Evolutionary conservation across 1,140 invertebrate species (phyloP), one percentile per base, ranked within the genome.

Genomic region (Littorina saxatilis): DNA sequence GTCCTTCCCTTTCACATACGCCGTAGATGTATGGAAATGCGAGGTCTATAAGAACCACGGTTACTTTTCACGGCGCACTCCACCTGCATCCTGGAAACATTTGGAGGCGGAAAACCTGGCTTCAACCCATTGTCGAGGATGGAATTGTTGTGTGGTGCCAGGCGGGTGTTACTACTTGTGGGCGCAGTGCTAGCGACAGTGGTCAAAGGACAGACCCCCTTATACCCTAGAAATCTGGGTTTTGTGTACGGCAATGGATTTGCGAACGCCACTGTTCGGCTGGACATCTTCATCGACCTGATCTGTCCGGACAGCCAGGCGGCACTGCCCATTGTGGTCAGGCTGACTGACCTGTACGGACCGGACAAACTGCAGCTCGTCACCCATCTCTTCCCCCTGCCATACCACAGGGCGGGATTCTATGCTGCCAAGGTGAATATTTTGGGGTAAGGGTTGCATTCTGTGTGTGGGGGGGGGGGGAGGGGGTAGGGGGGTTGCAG

Each of bases 381-480:
- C 1, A 79, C 82, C 4, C 84, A 87, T 75, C 47, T 87, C 15
- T 89, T 89, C 58, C 88, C 88, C 1, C 81, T 89, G 52, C 88
- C 88, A 1, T 89, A 88, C 63, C 88, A 89, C 78, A 83, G 83
- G 27, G 29, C 32, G 70, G 37, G 39, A 4, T 40, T 73, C 37
- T 37, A 35, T 35, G 23, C 39, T 35, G 23, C 23, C 27, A 73
- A 37, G 23, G 37, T 29, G 7, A n/a, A n/a, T n/a, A n/a, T n/a
- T n/a, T n/a, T n/a, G n/a, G n/a, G n/a, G n/a, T n/a, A n/a, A n/a
- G n/a, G n/a, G n/a, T n/a, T n/a, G n/a, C n/a, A n/a, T n/a, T n/a
- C n/a, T n/a, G n/a, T n/a, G n/a, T n/a, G n/a, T n/a, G n/a, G n/a
- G n/a, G n/a, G n/a, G n/a, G n/a, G n/a, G n/a, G n/a, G n/a, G n/a